These are phyloP conservation scores for Xestia rhomboidea DNA, from an alignment of 2,888 invertebrate species.

Conservation along the genomic window DNA sequence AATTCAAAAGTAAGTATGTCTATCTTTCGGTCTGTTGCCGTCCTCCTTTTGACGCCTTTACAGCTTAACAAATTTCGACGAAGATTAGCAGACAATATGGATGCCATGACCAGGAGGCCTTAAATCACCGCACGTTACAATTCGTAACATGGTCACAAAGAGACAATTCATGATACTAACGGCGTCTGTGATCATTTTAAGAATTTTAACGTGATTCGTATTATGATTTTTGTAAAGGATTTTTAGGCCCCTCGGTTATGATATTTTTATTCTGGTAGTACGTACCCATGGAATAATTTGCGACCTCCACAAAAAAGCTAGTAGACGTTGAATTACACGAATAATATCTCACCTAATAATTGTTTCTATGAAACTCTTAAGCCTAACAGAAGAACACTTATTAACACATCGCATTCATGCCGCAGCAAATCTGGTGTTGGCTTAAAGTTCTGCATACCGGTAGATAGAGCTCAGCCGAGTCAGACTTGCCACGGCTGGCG, in stretches of 20 bases:
- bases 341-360: not conserved
- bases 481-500: not conserved
- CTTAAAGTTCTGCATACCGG: slow-evolving; percentile 10
- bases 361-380: not conserved
- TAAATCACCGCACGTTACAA: not conserved
- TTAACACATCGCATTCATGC: not conserved
- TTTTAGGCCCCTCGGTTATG: not conserved
- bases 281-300: not conserved
- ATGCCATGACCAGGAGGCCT: not conserved
- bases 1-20: not conserved
- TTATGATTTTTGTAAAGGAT: too few relatives aligned
- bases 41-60: not conserved
- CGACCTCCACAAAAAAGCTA: not conserved
- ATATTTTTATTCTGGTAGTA: not conserved
- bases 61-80: not conserved
- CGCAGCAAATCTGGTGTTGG: not conserved
- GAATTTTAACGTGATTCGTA: too few relatives aligned
- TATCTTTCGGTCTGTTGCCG: not conserved
- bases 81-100: not conserved
- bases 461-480: not conserved
- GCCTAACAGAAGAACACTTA: not conserved
- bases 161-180: too few relatives aligned
- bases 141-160: too few relatives aligned
- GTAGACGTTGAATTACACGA: not conserved
- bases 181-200: too few relatives aligned